Evolutionary conservation across 1,140 invertebrate species (phyloP).

Genomic region (Zaprionus lachaisei): DNA sequence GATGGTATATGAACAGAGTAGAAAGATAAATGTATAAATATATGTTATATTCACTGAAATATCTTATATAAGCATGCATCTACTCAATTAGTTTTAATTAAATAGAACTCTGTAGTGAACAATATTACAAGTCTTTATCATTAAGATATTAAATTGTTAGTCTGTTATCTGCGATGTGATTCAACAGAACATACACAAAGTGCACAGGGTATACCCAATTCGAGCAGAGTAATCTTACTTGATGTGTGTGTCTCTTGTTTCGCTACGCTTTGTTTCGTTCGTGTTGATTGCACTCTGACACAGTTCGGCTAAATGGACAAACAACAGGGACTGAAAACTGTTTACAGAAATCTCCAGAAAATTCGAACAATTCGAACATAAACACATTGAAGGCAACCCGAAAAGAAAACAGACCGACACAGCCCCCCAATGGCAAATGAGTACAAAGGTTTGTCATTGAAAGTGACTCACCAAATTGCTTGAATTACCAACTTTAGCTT

Average conservation of each 20-base stretch:
- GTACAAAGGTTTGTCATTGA: constrained; percentile 18
- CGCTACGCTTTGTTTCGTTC: constrained; percentile 12
- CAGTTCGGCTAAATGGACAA: constrained; percentile 57
- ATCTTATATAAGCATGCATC: background rate
- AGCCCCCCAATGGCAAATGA: constrained; percentile 19
- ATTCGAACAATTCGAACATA: constrained; percentile 37
- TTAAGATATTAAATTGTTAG: background rate
- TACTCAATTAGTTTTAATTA: background rate
- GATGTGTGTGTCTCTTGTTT: constrained; percentile 33
- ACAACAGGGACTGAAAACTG: constrained; percentile 57
- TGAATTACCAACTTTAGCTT: constrained; percentile 11
- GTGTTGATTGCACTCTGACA: constrained; percentile 59
- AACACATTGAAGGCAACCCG: constrained; percentile 24
- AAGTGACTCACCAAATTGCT: constrained; percentile 35
- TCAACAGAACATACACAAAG: background rate
- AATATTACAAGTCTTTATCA: background rate
- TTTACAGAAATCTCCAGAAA: constrained; percentile 50
- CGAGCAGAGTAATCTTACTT: background rate
- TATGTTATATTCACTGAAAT: background rate
- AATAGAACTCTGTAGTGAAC: background rate
- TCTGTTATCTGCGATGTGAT: background rate
- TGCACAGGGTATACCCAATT: background rate
- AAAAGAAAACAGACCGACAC: background rate
- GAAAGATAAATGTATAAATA: background rate
- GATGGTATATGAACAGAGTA: background rate